phyloP scores from a whole-genome alignment of 1,140 invertebrate genomes.

The Drosophila lini region DNA sequence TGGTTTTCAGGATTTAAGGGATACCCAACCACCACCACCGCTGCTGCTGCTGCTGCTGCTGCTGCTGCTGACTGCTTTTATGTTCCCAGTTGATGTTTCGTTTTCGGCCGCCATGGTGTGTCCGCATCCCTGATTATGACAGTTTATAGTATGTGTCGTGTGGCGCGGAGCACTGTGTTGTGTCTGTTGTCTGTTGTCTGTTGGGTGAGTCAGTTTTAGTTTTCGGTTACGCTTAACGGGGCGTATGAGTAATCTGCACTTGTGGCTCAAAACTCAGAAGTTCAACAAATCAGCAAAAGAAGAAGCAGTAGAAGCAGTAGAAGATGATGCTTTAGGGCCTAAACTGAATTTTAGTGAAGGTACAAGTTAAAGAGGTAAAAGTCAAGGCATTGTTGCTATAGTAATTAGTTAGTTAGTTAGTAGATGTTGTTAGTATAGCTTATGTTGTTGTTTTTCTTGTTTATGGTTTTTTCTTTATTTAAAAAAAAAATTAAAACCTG shows the following conservation, averaged over 20 bases:
- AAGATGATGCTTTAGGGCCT: not conserved
- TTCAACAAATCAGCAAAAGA: not conserved
- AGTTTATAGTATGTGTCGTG: constrained; percentile 52
- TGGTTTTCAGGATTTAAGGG: not conserved
- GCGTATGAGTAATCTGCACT: constrained; percentile 44
- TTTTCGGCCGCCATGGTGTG: constrained; percentile 20
- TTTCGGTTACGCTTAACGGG: constrained; percentile 27
- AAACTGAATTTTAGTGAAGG: constrained; percentile 10
- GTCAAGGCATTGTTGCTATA: not conserved
- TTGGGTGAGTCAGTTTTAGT: constrained; percentile 32
- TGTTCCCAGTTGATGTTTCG: constrained; percentile 5
- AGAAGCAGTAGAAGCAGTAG: not conserved
- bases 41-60: not conserved
- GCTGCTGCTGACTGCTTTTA: constrained; percentile 18
- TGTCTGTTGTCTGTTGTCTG: not conserved
- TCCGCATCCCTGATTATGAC: constrained; percentile 70
- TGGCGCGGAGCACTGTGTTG: not conserved
- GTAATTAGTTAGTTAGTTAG: no score
- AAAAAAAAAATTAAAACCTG: not conserved
- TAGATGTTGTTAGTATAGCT: no score
- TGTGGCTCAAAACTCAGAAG: constrained; percentile 12
- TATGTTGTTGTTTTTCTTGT: no score
- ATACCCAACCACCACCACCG: not conserved
- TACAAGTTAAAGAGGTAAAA: not conserved
- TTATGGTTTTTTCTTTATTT: no score